These are phyloP conservation scores for Serrognathus titanus DNA, from an alignment of 2,888 invertebrate genomes.

Conservation along the genomic window DNA sequence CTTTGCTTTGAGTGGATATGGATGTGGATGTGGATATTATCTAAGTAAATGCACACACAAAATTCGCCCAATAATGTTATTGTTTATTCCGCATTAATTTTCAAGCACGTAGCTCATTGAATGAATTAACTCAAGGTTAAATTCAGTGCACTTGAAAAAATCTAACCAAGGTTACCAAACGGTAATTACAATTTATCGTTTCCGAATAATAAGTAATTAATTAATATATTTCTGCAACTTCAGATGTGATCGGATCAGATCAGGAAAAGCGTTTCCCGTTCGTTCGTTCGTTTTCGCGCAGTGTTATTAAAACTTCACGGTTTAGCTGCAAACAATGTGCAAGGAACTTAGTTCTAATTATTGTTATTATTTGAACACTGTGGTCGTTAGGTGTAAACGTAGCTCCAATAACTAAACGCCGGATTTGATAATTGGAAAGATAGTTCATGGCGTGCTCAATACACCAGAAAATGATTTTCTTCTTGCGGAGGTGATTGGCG, in stretches of 20 bases:
- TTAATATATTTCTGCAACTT: too few species aligned
- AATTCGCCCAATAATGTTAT: background rate
- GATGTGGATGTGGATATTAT: too few species aligned
- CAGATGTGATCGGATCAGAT: too few species aligned
- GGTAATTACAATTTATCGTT: background rate
- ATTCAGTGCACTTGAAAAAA: background rate
- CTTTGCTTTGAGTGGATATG: too few species aligned
- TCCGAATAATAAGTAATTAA: too few species aligned
- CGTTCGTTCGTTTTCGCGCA: background rate
- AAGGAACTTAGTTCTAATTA: background rate
- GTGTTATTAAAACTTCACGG: background rate
- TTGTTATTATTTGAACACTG: too few species aligned
- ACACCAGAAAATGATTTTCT: too few species aligned
- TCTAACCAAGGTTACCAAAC: background rate
- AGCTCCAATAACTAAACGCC: background rate
- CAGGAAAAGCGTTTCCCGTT: too few species aligned
- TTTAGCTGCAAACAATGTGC: background rate
- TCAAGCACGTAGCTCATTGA: background rate
- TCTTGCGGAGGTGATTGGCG: too few species aligned
- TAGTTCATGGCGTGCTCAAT: background rate
- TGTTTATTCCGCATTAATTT: background rate
- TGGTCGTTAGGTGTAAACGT: background rate
- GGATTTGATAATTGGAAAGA: background rate
- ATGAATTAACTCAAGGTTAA: constrained; percentile 1
- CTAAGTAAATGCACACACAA: too few species aligned